Conservation (phyloP, 2,797 vertebrate species). For the Ficedula albicollis region DNA sequence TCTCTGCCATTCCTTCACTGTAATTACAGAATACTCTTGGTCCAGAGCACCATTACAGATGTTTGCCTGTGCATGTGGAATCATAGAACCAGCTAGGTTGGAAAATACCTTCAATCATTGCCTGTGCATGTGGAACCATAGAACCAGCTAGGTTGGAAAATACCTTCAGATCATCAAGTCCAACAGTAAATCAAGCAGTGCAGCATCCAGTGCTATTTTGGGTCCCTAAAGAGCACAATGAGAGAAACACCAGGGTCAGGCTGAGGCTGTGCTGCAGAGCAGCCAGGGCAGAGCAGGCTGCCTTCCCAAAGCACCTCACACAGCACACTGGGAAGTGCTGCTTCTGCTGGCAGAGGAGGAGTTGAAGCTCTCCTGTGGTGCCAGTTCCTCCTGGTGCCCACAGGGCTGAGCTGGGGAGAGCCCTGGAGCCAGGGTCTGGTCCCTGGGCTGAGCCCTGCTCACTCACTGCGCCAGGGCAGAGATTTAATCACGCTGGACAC, state of each 20-base stretch:
- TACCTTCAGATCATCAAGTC: neutral
- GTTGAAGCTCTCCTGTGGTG: rapidly evolving
- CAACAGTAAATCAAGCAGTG: neutral
- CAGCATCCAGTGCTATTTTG: neutral
- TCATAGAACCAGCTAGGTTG: neutral
- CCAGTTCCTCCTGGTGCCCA: neutral
- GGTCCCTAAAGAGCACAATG: neutral
- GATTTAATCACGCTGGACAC: neutral
- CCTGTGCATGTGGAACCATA: rapidly evolving
- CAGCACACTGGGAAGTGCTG: neutral
- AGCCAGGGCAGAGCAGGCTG: neutral
- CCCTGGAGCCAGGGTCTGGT: neutral
- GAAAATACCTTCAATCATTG: neutral
- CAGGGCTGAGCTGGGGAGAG: neutral
- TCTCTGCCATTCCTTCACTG: neutral
- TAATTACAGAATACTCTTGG: neutral
- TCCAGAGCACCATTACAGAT: neutral
- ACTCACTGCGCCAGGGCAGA: rapidly evolving
- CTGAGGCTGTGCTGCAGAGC: neutral
- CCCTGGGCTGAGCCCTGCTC: neutral
- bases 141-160: neutral
- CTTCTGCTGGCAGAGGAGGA: neutral
- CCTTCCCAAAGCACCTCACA: neutral
- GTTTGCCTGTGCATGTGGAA: neutral
- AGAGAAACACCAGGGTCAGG: neutral